phyloP scores from a whole-genome alignment of 2,888 invertebrate species.

The Panzeria rudis region DNA sequence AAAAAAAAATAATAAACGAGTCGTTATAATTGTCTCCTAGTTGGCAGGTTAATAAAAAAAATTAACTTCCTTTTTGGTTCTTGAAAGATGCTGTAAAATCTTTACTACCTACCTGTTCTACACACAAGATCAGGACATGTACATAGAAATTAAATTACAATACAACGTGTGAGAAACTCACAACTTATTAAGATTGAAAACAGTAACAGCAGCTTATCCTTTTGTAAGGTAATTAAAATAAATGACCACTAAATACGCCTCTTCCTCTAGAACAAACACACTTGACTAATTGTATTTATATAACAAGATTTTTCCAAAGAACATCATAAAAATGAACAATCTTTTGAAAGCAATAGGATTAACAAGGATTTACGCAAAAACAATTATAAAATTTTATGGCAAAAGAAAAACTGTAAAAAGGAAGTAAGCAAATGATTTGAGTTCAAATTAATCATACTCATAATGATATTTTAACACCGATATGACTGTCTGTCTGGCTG shows the following conservation, averaged over 20 bases:
- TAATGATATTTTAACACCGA: not conserved
- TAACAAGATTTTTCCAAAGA: slow-evolving; percentile 34
- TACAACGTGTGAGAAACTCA: slow-evolving; percentile 38
- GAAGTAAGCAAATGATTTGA: slow-evolving; percentile 30
- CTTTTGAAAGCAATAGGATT: slow-evolving; percentile 14
- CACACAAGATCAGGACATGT: slow-evolving; percentile 1
- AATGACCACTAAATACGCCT: slow-evolving; percentile 50
- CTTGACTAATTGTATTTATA: slow-evolving; percentile 53
- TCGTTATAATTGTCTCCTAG: not conserved
- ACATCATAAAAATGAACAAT: not conserved
- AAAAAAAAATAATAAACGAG: too few species aligned
- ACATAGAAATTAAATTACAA: not conserved
- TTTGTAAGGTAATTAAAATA: slow-evolving; percentile 24
- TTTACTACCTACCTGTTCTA: slow-evolving; percentile 19
- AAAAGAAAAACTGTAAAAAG: slow-evolving; percentile 11
- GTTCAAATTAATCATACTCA: not conserved
- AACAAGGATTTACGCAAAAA: slow-evolving; percentile 39
- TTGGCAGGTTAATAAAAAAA: not conserved
- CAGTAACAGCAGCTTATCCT: not conserved
- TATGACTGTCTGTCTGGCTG: not conserved
- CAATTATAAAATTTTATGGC: not conserved
- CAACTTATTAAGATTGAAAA: slow-evolving; percentile 2
- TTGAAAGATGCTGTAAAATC: not conserved
- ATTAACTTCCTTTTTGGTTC: not conserved
- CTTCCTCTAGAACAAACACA: not conserved